Conservation (phyloP, 1,140 invertebrate genomes). For the Bombus impatiens region DNA sequence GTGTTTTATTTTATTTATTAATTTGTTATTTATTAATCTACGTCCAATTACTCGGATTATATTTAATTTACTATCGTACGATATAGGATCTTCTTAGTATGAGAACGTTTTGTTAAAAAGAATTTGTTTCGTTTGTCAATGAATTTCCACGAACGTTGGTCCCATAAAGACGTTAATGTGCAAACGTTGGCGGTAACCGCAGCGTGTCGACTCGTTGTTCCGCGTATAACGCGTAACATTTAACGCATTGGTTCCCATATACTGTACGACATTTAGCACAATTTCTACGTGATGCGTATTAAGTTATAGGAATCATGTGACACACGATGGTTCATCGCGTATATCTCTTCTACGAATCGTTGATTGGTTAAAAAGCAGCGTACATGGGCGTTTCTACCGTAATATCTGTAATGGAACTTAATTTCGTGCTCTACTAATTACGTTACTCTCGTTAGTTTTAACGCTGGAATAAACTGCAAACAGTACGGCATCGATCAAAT, state of each 20-base stretch:
- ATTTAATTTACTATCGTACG: no score
- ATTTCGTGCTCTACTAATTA: neutral
- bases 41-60: no score
- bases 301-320: neutral
- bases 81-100: no score
- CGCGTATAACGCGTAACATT: neutral
- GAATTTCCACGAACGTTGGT: neutral
- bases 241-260: neutral
- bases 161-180: no score
- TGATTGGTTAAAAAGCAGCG: neutral
- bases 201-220: neutral
- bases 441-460: neutral
- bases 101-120: neutral
- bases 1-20: no score
- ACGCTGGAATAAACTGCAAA: neutral
- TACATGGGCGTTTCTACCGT: no score
- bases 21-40: no score
- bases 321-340: neutral
- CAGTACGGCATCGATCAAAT: neutral
- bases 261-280: neutral
- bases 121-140: neutral
- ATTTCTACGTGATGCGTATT: neutral
- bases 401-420: neutral
- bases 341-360: neutral
- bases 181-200: neutral